Conservation (phyloP, 2,888 invertebrate species). For the Drosophila meridionalis region DNA sequence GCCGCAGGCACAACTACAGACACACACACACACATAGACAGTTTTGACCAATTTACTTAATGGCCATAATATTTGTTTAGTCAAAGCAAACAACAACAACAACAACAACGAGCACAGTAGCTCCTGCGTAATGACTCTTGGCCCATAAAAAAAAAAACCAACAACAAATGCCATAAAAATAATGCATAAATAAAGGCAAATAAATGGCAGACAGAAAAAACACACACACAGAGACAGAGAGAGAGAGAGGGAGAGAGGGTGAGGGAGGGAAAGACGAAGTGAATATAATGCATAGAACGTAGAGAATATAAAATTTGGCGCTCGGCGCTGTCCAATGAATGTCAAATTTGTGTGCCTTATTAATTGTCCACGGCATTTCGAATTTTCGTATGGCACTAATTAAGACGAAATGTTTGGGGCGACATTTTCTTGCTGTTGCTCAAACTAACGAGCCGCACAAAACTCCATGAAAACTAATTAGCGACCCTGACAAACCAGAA, state of each 20-base stretch:
- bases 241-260: not conserved
- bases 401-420: slow-evolving; percentile 69
- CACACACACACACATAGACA: slow-evolving; percentile 16
- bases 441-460: slow-evolving; percentile 47
- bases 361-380: slow-evolving; percentile 68
- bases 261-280: not conserved
- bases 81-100: slow-evolving; percentile 64
- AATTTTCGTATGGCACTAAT: slow-evolving; percentile 57
- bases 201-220: slow-evolving; percentile 62
- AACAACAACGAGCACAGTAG: slow-evolving; percentile 40
- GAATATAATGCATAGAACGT: slow-evolving; percentile 30
- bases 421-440: slow-evolving; percentile 11
- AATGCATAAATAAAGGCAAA: slow-evolving; percentile 79
- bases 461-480: slow-evolving; percentile 59
- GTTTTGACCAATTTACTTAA: slow-evolving; percentile 76
- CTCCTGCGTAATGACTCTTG: slow-evolving; percentile 64
- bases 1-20: slow-evolving; percentile 21
- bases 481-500: slow-evolving; percentile 35
- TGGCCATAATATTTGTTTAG: slow-evolving; percentile 80
- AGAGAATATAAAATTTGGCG: slow-evolving; percentile 48
- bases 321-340: slow-evolving; percentile 60
- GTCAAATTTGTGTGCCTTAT: slow-evolving; percentile 76
- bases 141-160: slow-evolving; percentile 63
- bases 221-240: not conserved
- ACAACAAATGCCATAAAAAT: slow-evolving; percentile 66